Evolutionary conservation across 2,113 vertebrate species (phyloP).

Genomic region (Argyrosomus japonicus): DNA sequence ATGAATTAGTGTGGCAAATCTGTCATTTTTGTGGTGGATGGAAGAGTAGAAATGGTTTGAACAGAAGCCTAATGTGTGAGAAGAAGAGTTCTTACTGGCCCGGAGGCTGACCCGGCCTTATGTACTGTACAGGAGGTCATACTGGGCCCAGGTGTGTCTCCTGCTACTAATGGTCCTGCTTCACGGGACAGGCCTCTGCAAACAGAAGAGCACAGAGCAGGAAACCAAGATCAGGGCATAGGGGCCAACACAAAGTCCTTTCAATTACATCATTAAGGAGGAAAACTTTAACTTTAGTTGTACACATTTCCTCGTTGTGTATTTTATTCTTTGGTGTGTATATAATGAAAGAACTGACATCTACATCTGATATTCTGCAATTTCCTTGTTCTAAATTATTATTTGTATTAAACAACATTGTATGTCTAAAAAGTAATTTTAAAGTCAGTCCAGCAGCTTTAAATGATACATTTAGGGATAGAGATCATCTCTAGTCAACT

Average conservation of each 20-base stretch:
- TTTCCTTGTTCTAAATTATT: constrained; percentile 2
- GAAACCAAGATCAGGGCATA: constrained; percentile 1
- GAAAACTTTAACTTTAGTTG: neutral
- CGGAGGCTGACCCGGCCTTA: neutral
- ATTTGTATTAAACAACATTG: neutral
- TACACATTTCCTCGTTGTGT: constrained; percentile 7
- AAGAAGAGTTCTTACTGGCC: constrained; percentile 10
- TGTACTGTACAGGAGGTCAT: constrained; percentile 33
- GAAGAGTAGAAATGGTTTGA: neutral
- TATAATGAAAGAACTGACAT: too few species aligned
- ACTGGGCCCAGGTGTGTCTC: constrained; percentile 55
- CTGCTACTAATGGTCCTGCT: constrained; percentile 39
- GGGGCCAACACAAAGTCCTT: constrained; percentile 2
- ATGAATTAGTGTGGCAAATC: neutral
- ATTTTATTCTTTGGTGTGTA: neutral
- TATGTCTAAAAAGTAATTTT: neutral
- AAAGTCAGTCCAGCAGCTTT: neutral
- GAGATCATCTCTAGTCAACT: neutral
- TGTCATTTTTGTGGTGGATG: neutral
- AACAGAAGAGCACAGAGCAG: constrained; percentile 42
- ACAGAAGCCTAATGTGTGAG: constrained; percentile 13
- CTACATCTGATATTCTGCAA: neutral
- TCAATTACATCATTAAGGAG: constrained; percentile 33
- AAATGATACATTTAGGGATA: neutral
- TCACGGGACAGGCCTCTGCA: constrained; percentile 30